Conservation (phyloP, 2,797 vertebrate species). For the Eulemur rubriventer region DNA sequence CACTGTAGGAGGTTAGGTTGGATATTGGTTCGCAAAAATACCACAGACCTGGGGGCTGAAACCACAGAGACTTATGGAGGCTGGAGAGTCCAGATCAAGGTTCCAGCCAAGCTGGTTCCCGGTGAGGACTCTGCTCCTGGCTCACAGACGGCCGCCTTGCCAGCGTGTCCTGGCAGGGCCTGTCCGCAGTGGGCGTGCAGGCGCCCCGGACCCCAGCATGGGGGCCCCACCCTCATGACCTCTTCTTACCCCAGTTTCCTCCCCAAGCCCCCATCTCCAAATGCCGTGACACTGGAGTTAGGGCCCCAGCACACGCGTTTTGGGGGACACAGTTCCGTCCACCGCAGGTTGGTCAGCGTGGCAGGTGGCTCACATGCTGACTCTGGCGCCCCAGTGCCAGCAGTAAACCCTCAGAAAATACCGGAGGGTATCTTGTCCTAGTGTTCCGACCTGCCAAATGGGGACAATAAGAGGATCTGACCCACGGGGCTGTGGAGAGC, state of each 20-base stretch:
- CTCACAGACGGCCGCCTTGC: neutral
- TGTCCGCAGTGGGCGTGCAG: neutral
- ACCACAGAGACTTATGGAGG: neutral
- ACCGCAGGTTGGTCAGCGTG: no score
- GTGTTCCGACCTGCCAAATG: neutral
- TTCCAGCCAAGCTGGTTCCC: rapidly evolving
- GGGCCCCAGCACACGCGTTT: neutral
- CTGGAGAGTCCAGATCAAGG: neutral
- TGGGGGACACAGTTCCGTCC: neutral
- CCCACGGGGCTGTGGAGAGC: neutral
- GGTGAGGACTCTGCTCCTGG: neutral
- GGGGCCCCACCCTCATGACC: neutral
- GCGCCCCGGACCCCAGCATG: no score
- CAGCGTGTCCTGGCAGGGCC: neutral
- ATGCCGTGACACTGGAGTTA: no score
- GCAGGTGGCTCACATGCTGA: no score
- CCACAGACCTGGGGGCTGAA: neutral
- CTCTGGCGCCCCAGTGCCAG: neutral
- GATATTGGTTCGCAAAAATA: neutral
- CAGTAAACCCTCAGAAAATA: neutral
- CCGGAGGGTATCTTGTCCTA: neutral
- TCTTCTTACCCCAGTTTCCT: no score
- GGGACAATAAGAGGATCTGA: neutral
- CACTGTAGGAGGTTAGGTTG: no score
- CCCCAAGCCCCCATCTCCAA: no score